Evolutionary conservation across 1,140 invertebrate genomes (phyloP).

Genomic region (Camponotus pennsylvanicus): DNA sequence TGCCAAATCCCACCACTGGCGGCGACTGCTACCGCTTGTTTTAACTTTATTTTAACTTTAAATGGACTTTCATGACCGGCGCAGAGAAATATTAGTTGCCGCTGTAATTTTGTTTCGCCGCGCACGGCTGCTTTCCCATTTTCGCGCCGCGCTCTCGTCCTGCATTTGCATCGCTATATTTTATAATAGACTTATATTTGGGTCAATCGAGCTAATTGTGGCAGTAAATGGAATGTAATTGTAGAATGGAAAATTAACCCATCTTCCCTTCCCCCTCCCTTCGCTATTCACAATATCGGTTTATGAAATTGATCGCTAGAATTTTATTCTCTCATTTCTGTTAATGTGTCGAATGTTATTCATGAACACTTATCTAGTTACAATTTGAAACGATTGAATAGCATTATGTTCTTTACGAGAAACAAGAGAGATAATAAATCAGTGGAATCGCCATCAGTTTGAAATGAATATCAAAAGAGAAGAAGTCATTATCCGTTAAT

Average conservation of each 20-base stretch:
- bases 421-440: not conserved
- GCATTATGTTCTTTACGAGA: not conserved
- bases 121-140: constrained; percentile 49
- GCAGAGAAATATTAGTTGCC: constrained; percentile 48
- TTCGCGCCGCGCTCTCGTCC: constrained; percentile 21
- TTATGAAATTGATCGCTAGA: not conserved
- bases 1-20: constrained; percentile 15
- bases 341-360: not conserved
- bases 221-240: constrained; percentile 35
- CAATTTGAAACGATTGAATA: constrained; percentile 24
- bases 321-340: constrained; percentile 14
- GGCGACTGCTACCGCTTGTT: constrained; percentile 15
- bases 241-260: constrained; percentile 39
- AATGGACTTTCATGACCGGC: constrained; percentile 55
- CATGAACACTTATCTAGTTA: not conserved
- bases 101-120: constrained; percentile 55
- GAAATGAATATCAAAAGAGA: not conserved
- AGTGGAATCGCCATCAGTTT: not conserved
- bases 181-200: constrained; percentile 55
- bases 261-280: not conserved
- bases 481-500: not conserved
- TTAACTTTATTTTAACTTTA: constrained; percentile 63
- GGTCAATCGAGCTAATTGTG: constrained; percentile 52
- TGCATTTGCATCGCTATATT: constrained; percentile 30
- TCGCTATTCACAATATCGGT: not conserved